Percentiles rank a stretch among this genome's conserved stretches.
Conservation (phyloP, 2,888 invertebrate genomes). For the Drosophila pseudotakahashii region DNA sequence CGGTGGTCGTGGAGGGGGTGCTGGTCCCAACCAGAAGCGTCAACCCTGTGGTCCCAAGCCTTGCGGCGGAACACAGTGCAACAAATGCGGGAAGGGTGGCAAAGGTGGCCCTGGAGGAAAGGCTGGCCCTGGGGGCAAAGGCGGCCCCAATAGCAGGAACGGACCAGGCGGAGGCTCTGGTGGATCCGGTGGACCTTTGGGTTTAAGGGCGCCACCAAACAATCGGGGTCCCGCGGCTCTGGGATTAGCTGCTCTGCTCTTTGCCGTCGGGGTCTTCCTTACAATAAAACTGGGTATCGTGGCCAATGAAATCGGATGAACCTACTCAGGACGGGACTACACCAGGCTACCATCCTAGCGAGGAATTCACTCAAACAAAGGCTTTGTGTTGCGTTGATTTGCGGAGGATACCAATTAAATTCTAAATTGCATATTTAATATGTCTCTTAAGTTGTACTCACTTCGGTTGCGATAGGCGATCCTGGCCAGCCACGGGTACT, state of each 20-base stretch:
- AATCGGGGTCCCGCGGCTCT: constrained; percentile 57
- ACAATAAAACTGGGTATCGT: constrained; percentile 67
- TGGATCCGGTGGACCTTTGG: not conserved
- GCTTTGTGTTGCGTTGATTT: constrained; percentile 14
- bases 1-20: not conserved
- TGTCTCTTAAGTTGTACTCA: constrained; percentile 61
- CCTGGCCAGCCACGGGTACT: constrained; percentile 87
- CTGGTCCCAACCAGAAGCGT: not conserved
- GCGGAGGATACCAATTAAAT: constrained; percentile 14
- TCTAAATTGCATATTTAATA: constrained; percentile 20
- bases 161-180: not conserved
- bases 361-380: not conserved
- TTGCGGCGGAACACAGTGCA: constrained; percentile 15
- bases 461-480: constrained; percentile 83
- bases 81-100: constrained; percentile 9
- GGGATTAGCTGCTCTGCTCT: constrained; percentile 65
- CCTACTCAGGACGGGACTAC: not conserved
- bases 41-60: constrained; percentile 24
- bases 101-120: not conserved
- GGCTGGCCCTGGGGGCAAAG: not conserved
- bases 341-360: not conserved
- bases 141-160: not conserved
- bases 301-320: constrained; percentile 62
- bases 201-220: constrained; percentile 24
- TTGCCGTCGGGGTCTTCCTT: constrained; percentile 69